phyloP scores from a whole-genome alignment of 2,113 vertebrate species.

The Condylura cristata region DNA sequence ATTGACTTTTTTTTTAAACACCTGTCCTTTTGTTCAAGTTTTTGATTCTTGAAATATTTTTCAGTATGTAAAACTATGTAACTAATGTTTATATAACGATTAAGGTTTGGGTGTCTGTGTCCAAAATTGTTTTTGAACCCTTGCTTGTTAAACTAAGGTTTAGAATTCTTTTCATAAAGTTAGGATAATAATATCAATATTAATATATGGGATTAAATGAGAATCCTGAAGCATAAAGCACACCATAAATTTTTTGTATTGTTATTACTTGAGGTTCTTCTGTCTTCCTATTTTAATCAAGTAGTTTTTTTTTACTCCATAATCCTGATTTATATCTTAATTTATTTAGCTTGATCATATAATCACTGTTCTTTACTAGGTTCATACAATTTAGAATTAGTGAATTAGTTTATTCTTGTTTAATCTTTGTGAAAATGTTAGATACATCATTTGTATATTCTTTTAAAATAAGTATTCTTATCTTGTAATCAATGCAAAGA shows the following conservation, averaged over 20 bases:
- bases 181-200: background rate
- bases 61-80: background rate
- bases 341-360: slow-evolving; percentile 18
- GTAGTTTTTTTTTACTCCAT: background rate
- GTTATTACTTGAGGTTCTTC: background rate
- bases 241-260: background rate
- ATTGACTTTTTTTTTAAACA: background rate
- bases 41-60: background rate
- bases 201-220: background rate
- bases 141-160: background rate
- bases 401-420: slow-evolving; percentile 25
- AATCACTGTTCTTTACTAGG: slow-evolving; percentile 33
- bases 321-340: slow-evolving; percentile 24
- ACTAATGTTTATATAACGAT: background rate
- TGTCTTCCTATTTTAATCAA: slow-evolving; percentile 1
- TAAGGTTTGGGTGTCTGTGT: background rate
- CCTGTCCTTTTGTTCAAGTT: background rate
- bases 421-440: background rate
- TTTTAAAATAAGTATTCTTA: slow-evolving; percentile 23
- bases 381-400: slow-evolving; percentile 24
- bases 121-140: background rate
- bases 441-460: slow-evolving; percentile 26
- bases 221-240: background rate
- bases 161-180: background rate
- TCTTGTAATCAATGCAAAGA: background rate